These are phyloP conservation scores for Bradypodion ventrale DNA, from an alignment of 2,797 vertebrate genomes.

Conservation along the genomic window DNA sequence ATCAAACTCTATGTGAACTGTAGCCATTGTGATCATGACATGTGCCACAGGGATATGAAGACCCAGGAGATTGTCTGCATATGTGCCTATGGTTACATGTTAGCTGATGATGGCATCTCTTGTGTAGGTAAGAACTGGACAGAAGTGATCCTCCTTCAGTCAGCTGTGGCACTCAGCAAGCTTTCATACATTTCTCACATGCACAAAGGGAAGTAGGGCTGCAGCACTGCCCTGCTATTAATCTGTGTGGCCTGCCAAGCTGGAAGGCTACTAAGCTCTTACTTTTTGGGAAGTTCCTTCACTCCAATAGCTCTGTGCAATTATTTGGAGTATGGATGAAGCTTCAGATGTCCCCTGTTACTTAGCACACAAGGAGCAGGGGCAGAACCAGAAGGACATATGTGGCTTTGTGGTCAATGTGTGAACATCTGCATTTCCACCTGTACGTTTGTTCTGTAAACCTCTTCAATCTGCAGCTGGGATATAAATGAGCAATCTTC, in stretches of 20 bases:
- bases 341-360: background rate
- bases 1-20: constrained; percentile 93
- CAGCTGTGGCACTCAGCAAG: too few species aligned
- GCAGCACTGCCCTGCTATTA: too few species aligned
- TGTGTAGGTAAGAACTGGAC: constrained; percentile 80
- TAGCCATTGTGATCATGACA: constrained; percentile 91
- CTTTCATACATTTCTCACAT: too few species aligned
- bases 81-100: constrained; percentile 85
- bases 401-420: background rate
- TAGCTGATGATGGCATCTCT: constrained; percentile 86
- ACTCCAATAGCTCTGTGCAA: background rate
- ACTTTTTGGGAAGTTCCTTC: too few species aligned
- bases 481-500: background rate
- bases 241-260: too few species aligned
- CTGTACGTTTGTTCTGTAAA: background rate
- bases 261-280: too few species aligned
- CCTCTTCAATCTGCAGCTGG: background rate
- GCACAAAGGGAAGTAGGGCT: too few species aligned
- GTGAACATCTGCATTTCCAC: background rate
- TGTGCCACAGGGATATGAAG: constrained; percentile 84
- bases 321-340: background rate
- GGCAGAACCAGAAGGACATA: background rate
- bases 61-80: constrained; percentile 84
- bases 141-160: background rate
- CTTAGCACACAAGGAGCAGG: background rate